Conservation (phyloP, 2,113 vertebrate genomes). For the Amphiprion ocellaris region DNA sequence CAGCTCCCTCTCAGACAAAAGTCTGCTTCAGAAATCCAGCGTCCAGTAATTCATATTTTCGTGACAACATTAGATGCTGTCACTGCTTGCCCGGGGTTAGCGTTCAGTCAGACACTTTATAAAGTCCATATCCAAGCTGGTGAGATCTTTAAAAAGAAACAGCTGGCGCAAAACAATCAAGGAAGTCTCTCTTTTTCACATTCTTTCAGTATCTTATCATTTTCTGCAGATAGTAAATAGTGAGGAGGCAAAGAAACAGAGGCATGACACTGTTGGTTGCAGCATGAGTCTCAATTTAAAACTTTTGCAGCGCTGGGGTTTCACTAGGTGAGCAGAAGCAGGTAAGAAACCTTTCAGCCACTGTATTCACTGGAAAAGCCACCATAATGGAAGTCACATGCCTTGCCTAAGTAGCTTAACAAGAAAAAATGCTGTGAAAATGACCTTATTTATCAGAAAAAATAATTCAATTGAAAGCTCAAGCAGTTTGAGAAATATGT, state of each 20-base stretch:
- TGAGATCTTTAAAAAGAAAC: conserved; percentile 64
- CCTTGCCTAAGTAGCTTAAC: background rate
- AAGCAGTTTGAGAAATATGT: background rate
- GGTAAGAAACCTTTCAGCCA: background rate
- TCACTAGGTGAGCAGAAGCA: background rate
- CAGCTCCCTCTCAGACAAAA: conserved; percentile 69
- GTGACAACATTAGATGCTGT: conserved; percentile 66
- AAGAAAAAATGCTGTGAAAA: background rate
- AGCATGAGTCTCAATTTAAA: conserved; percentile 18
- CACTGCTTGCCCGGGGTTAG: conserved; percentile 47
- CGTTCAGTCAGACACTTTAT: conserved; percentile 45
- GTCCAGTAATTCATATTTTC: conserved; percentile 64
- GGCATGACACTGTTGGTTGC: conserved; percentile 9
- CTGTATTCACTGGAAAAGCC: background rate
- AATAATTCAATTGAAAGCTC: background rate
- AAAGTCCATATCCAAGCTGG: conserved; percentile 54
- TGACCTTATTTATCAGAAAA: background rate
- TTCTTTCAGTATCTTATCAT: conserved; percentile 72
- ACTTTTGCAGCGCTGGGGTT: background rate
- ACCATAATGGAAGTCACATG: background rate
- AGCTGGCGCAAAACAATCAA: conserved; percentile 45
- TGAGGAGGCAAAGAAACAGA: conserved; percentile 19
- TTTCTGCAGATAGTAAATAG: conserved; percentile 44
- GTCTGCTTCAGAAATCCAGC: conserved; percentile 64
- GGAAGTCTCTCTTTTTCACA: conserved; percentile 45